phyloP scores from a whole-genome alignment of 2,888 invertebrate species.

The Zeuzera pyrina region DNA sequence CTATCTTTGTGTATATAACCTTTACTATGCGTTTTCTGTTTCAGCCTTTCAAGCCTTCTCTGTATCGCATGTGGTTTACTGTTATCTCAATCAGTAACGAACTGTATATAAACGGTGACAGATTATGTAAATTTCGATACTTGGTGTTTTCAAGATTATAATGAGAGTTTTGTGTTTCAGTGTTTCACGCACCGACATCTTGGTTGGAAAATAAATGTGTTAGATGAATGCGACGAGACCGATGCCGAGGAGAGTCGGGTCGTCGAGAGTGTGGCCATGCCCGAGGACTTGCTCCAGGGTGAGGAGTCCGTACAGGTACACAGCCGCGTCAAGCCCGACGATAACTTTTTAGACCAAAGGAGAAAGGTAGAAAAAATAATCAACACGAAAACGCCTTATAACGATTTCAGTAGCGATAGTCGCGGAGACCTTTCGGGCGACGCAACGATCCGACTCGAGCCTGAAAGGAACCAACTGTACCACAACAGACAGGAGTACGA shows the following conservation, averaged over 20 bases:
- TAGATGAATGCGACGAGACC: slow-evolving; percentile 82
- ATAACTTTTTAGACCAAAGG: slow-evolving; percentile 62
- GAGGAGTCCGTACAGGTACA: slow-evolving; percentile 78
- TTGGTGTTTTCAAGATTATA: slow-evolving; percentile 6
- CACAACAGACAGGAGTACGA: slow-evolving; percentile 46
- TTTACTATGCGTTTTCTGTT: slow-evolving; percentile 65
- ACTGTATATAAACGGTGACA: slow-evolving; percentile 36
- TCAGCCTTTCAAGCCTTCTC: slow-evolving; percentile 68
- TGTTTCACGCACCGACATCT: slow-evolving; percentile 94
- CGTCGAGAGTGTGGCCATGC: slow-evolving; percentile 48
- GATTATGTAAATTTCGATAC: slow-evolving; percentile 5
- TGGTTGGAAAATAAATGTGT: slow-evolving; percentile 95
- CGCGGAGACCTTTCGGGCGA: too few relatives aligned
- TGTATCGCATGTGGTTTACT: slow-evolving; percentile 52
- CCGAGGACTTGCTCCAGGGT: slow-evolving; percentile 38
- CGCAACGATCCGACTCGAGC: slow-evolving; percentile 20
- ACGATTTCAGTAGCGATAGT: slow-evolving; percentile 65
- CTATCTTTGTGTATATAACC: slow-evolving; percentile 53
- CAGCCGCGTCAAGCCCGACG: slow-evolving; percentile 75
- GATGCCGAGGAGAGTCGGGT: slow-evolving; percentile 70
- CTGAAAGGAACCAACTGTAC: slow-evolving; percentile 30
- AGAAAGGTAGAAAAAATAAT: slow-evolving; percentile 58
- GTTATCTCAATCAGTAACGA: slow-evolving; percentile 32
- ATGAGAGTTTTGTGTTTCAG: slow-evolving; percentile 61
- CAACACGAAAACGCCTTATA: slow-evolving; percentile 62